These are phyloP conservation scores for Galeopterus variegatus DNA, from an alignment of 2,113 vertebrate species.

Conservation along the genomic window DNA sequence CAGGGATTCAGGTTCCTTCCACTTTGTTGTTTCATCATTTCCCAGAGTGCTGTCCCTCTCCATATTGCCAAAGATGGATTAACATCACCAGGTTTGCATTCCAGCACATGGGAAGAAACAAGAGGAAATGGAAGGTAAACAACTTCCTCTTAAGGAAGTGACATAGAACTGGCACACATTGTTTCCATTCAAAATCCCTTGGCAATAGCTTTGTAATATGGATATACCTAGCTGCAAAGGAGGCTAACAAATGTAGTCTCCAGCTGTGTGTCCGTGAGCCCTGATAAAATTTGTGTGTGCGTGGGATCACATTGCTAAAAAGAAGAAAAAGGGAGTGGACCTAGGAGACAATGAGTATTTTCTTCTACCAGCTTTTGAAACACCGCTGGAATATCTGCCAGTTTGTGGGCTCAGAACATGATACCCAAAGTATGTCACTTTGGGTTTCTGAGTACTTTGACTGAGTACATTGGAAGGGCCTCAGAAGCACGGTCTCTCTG, in stretches of 20 bases:
- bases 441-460: neutral
- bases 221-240: neutral
- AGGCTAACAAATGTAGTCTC: neutral
- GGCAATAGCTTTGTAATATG: neutral
- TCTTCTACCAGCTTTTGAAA: conserved; percentile 39
- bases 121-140: conserved; percentile 2
- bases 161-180: neutral
- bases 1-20: neutral
- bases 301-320: neutral
- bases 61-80: neutral
- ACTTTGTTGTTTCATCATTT: neutral
- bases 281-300: neutral
- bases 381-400: neutral
- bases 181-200: conserved; percentile 27
- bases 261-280: neutral
- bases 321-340: neutral
- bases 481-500: neutral
- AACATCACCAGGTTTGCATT: neutral
- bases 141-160: neutral
- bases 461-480: neutral
- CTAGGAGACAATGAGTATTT: neutral
- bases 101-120: neutral
- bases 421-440: neutral
- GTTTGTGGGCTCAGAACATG: neutral
- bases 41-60: neutral